These are phyloP conservation scores for Sipunculus nudus DNA, from an alignment of 2,888 invertebrate species.

Conservation along the genomic window DNA sequence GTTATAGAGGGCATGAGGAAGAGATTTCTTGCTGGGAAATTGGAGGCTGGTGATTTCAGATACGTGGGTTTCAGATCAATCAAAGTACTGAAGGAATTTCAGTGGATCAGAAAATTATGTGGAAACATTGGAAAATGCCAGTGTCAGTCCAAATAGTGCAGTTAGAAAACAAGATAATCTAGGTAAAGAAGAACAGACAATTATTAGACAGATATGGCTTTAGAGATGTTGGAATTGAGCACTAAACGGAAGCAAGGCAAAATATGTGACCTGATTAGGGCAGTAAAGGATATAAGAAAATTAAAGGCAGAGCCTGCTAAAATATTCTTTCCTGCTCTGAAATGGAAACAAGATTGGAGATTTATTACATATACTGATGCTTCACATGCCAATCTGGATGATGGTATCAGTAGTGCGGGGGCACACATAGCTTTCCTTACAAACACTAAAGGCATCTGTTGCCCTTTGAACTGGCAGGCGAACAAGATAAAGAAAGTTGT, in stretches of 20 bases:
- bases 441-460: slow-evolving; percentile 25
- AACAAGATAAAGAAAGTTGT: slow-evolving; percentile 36
- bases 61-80: no score
- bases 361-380: slow-evolving; percentile 36
- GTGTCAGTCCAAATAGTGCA: no score
- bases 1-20: slow-evolving; percentile 19
- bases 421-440: slow-evolving; percentile 29
- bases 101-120: no score
- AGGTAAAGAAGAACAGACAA: slow-evolving; percentile 30
- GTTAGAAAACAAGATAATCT: slow-evolving; percentile 28
- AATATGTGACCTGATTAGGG: slow-evolving; percentile 14
- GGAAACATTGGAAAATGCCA: neutral
- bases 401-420: slow-evolving; percentile 31
- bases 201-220: slow-evolving; percentile 24
- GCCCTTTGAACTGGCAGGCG: slow-evolving; percentile 30
- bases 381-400: slow-evolving; percentile 28
- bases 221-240: slow-evolving; percentile 27
- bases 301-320: neutral
- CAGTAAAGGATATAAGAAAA: slow-evolving; percentile 9
- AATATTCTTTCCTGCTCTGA: slow-evolving; percentile 22
- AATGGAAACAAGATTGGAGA: slow-evolving; percentile 10
- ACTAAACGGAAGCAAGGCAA: slow-evolving; percentile 20
- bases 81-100: no score
- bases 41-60: slow-evolving; percentile 19
- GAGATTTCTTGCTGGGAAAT: slow-evolving; percentile 25